Evolutionary conservation across 2,888 invertebrate species (phyloP).

Genomic region (Pemphredon lugubris): DNA sequence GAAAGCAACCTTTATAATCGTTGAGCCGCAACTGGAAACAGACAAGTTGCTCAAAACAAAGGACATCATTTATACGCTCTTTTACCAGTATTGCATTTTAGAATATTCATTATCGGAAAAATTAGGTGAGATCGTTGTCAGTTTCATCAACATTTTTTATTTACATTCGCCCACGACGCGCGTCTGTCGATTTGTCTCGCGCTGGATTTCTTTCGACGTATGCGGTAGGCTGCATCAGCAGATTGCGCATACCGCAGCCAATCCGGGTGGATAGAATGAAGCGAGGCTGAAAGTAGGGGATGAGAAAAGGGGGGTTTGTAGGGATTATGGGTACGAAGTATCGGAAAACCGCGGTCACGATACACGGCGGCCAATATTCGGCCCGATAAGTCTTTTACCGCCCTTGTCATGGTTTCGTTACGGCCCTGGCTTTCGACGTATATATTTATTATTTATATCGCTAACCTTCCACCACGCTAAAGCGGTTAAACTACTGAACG

Average conservation of each 20-base stretch:
- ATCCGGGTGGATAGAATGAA: background rate
- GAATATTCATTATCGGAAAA: too few relatives aligned
- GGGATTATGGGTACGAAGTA: slow-evolving; percentile 55
- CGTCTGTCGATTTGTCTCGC: background rate
- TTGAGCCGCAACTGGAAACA: too few relatives aligned
- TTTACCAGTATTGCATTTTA: too few relatives aligned
- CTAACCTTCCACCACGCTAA: background rate
- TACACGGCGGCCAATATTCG: slow-evolving; percentile 63
- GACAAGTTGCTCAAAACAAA: too few relatives aligned
- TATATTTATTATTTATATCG: slow-evolving; percentile 14
- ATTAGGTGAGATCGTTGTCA: too few relatives aligned
- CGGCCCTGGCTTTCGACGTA: slow-evolving; percentile 1
- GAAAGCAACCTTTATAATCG: too few relatives aligned
- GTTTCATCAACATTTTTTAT: too few relatives aligned
- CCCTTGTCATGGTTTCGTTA: slow-evolving; percentile 22
- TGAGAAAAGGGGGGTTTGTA: background rate
- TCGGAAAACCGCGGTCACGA: slow-evolving; percentile 62
- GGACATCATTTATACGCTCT: too few relatives aligned
- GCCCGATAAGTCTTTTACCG: slow-evolving; percentile 57
- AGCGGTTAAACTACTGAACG: background rate
- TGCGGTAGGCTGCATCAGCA: background rate
- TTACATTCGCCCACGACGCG: background rate
- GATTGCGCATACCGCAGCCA: slow-evolving; percentile 14
- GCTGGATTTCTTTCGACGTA: background rate
- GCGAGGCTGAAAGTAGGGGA: background rate